Base-by-base conservation (phyloP, 1,140 invertebrate species). In the Drosophila aff. region DNA sequence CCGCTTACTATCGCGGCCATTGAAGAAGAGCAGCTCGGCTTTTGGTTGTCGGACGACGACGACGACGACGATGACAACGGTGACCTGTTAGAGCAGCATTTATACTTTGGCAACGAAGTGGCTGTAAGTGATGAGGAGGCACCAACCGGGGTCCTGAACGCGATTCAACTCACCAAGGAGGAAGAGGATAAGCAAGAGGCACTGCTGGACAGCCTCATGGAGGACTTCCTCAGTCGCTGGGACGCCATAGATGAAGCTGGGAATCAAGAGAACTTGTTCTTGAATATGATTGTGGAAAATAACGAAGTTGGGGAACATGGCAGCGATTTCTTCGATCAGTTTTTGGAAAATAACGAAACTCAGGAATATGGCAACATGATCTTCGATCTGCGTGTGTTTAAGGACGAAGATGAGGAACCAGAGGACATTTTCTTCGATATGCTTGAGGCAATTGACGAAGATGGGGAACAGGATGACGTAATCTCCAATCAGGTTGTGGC, bases 161-260 rank as follows among this genome's bases (percentile, higher is more conserved):
- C 16, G 1, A 31, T 50, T 0, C 2, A 31, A 3, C 26, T 31
- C 9, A 3, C 0, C 1, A 31, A 1, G 9, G 49, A 31, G 10
- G 26, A 28, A 9, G 47, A 1, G 16, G 26, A 52, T 11, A 10
- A 21, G 16, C 15, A 5, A 1, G 2, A n/a, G 15, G 8, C 15
- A 0, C 1, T 26, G 15, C 2, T 53, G 13, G 31, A 38, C 3
- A 0, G 0, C 1, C 4, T 55, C 21, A 10, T 23, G 15, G 3
- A 40, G 4, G 36, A 40, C 3, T 53, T 15, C 9, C 15, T 57
- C 15, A 13, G 33, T 9, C 8, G 13, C 13, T 38, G 18, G 28
- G 7, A 21, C 1, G 28, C 21, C 3, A 9, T 4, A 1, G 7
- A 21, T 6, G 18, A 15, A 0, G 18, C 11, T 21, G 10, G 1